These are phyloP conservation scores for Gymnobelideus leadbeateri DNA, from an alignment of 2,113 vertebrate genomes.

Conservation along the genomic window DNA sequence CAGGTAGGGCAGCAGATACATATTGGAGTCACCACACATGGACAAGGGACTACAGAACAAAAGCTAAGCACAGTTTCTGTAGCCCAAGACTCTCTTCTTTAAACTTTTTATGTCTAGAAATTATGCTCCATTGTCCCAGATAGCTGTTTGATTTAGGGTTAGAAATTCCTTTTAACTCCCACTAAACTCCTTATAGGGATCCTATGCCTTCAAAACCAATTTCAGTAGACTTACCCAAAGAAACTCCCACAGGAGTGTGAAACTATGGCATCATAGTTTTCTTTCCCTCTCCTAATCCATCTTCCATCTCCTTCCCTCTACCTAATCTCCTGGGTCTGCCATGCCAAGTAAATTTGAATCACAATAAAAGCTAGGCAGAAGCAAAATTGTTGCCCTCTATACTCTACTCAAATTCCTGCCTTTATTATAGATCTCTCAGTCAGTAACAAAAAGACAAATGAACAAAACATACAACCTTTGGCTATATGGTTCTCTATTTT, in stretches of 20 bases:
- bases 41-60: not conserved
- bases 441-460: not conserved
- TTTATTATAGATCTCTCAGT: not conserved
- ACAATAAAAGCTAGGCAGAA: not conserved
- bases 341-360: not conserved
- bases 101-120: not conserved
- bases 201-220: not conserved
- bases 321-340: not conserved
- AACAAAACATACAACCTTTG: not conserved
- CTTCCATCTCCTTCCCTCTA: not conserved
- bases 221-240: not conserved
- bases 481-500: not conserved
- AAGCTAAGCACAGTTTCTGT: not conserved
- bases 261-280: not conserved
- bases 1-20: not conserved
- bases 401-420: not conserved
- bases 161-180: not conserved
- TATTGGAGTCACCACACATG: not conserved
- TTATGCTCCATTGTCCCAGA: not conserved
- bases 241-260: not conserved
- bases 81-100: not conserved
- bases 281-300: not conserved
- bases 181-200: not conserved
- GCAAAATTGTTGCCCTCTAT: not conserved
- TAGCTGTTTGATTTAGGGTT: not conserved